Percentiles rank a stretch among this genome's conserved stretches.
Evolutionary conservation across 2,888 invertebrate species (phyloP).

Genomic region (Ecliptopera silaceata): DNA sequence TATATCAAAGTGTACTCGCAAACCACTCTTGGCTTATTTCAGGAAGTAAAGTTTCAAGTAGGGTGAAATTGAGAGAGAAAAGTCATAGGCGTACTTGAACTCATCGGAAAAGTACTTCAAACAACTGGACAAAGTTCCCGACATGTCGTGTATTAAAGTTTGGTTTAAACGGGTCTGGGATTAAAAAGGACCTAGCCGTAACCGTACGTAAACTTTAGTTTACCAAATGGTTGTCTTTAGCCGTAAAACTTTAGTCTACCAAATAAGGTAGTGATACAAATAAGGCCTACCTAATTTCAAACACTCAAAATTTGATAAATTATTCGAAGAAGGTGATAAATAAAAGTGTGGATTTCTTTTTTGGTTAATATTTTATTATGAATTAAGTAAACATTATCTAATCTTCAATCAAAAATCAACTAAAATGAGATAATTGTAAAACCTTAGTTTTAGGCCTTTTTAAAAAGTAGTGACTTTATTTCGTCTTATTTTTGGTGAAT

Average conservation of each 20-base stretch:
- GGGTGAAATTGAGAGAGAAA: background rate
- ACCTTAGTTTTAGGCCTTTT: background rate
- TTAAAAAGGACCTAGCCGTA: background rate
- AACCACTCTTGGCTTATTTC: background rate
- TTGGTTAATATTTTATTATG: too few relatives aligned
- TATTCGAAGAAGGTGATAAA: too few relatives aligned
- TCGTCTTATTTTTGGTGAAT: background rate
- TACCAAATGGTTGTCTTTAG: too few relatives aligned
- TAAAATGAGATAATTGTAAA: too few relatives aligned
- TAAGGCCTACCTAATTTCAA: too few relatives aligned
- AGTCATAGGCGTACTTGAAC: constrained; percentile 8
- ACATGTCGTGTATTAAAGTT: background rate
- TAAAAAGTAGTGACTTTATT: too few relatives aligned
- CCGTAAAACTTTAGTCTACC: background rate
- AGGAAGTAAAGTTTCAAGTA: background rate
- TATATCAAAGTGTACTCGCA: background rate
- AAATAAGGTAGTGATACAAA: too few relatives aligned
- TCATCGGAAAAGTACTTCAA: constrained; percentile 8
- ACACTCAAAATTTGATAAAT: too few relatives aligned
- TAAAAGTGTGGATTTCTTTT: too few relatives aligned
- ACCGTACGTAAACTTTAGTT: too few relatives aligned
- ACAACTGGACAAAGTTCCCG: background rate
- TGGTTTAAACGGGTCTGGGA: background rate
- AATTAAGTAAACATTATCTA: too few relatives aligned
- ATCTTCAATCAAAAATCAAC: too few relatives aligned